Base-by-base conservation (phyloP, 1,140 invertebrate genomes). In the Harpegnathos saltator region DNA sequence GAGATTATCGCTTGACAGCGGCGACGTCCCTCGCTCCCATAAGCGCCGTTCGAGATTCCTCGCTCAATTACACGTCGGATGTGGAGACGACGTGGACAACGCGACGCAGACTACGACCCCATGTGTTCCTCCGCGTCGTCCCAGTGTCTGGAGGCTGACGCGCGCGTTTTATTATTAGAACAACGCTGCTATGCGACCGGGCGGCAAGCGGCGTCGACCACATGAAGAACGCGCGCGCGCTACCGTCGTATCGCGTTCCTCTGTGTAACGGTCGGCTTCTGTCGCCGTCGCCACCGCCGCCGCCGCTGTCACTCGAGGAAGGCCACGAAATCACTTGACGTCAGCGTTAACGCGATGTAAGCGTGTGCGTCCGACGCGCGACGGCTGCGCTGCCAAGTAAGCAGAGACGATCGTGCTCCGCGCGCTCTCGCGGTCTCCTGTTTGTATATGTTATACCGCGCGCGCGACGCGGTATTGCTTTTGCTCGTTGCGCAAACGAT, bases 321-420 rank as follows among this genome's bases (percentile, higher is more conserved):
- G 83, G 78, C 66, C 63, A 44, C 54, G 71, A 85, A 84, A 88
- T 87, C 65, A 29, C 69, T 84, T 71, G 85, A 89, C 82, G 89
- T 89, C 87, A 85, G 83, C 89, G 73, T 89, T 44, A 89, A 83
- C 85, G 72, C 82, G 73, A 89, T 89, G 85, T 85, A 80, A 89
- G 19, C 63, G 61, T 48, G 58, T 66, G 52, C 59, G n/a, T 19
- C 72, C 74, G 65, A 59, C 59, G n/a, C 17, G 66, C 74, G 65
- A 59, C 58, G 65, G 52, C 58, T 33, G 38, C 48, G 59, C 58
- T 48, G 38, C 48, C 82, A 66, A 61, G 59, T 73, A 26, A 44
- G 63, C 72, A 38, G 54, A 24, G 54, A 24, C 22, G 14, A 68
- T 29, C 19, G 69, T 33, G 38, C 52, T 62, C 59, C 59, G 50